Evolutionary conservation across 23 tunicate species (phyloP).

Genomic region (Trididemnum nubilum): DNA sequence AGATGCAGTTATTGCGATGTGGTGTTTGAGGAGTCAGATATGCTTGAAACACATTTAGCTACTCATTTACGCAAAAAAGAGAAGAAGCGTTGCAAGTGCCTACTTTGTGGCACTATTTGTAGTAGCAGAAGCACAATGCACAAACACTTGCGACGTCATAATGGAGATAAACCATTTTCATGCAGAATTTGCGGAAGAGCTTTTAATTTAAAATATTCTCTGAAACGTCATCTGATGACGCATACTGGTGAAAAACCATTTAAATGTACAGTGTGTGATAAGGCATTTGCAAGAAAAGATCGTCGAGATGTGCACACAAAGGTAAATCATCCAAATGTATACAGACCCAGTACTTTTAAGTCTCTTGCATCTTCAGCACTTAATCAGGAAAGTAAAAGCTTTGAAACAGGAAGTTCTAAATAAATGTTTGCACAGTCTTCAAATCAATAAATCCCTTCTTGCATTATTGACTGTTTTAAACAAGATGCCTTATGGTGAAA

Average conservation of each 20-base stretch:
- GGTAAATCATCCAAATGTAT: too few relatives aligned
- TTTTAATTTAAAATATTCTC: background rate
- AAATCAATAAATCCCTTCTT: too few relatives aligned
- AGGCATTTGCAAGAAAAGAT: background rate
- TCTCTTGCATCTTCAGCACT: too few relatives aligned
- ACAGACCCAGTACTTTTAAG: too few relatives aligned
- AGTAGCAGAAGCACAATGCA: background rate
- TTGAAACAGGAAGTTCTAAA: too few relatives aligned
- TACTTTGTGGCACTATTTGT: background rate
- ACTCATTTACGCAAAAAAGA: background rate
- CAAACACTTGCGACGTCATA: background rate
- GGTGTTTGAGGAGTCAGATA: background rate
- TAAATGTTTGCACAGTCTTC: too few relatives aligned
- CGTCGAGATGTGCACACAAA: background rate
- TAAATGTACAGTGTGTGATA: background rate
- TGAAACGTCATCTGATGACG: background rate
- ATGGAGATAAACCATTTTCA: background rate
- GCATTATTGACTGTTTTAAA: too few relatives aligned
- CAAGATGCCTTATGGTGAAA: too few relatives aligned
- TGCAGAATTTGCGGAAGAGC: background rate
- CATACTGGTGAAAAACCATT: conserved; percentile 15
- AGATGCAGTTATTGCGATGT: background rate
- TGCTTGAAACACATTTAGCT: background rate
- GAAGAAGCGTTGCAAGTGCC: background rate
- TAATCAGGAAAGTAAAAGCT: too few relatives aligned